phyloP scores from a whole-genome alignment of 2,797 vertebrate species.

The Cyprinella venusta region DNA sequence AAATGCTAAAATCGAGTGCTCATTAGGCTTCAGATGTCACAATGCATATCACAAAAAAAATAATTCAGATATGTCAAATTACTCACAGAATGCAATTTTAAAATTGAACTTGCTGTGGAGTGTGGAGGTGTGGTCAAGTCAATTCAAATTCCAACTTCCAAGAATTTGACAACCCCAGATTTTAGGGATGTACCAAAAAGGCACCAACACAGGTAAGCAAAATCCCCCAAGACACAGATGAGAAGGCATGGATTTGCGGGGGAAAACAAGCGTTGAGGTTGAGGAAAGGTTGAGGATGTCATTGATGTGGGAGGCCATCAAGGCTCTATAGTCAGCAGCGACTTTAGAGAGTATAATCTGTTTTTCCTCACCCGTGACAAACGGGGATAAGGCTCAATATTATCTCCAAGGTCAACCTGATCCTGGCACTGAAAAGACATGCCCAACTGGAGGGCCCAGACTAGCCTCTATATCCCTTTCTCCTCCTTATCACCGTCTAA shows the following conservation, averaged over 20 bases:
- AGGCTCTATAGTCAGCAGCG: conserved; percentile 52
- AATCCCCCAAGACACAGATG: neutral
- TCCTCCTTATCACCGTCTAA: conserved; percentile 60
- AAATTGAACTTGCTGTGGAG: neutral
- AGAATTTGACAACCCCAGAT: neutral
- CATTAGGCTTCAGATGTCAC: neutral
- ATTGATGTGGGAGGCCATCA: conserved; percentile 40
- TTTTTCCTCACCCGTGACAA: conserved; percentile 60
- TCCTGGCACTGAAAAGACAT: conserved; percentile 56
- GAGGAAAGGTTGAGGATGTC: conserved; percentile 18
- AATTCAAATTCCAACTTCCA: neutral
- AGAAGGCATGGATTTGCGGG: neutral
- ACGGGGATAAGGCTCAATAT: conserved; percentile 58
- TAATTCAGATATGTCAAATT: neutral
- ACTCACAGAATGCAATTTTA: neutral
- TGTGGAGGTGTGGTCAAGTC: neutral
- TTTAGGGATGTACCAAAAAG: neutral
- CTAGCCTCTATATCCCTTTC: conserved; percentile 50
- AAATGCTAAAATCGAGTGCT: neutral
- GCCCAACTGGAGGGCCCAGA: conserved; percentile 47
- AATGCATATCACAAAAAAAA: neutral
- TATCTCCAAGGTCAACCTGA: conserved; percentile 67
- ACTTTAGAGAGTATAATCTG: conserved; percentile 57
- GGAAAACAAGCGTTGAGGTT: neutral
- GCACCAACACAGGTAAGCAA: neutral